These are phyloP conservation scores for Spatulosminthurus flaviceps DNA, from an alignment of 2,888 invertebrate genomes.

Conservation along the genomic window DNA sequence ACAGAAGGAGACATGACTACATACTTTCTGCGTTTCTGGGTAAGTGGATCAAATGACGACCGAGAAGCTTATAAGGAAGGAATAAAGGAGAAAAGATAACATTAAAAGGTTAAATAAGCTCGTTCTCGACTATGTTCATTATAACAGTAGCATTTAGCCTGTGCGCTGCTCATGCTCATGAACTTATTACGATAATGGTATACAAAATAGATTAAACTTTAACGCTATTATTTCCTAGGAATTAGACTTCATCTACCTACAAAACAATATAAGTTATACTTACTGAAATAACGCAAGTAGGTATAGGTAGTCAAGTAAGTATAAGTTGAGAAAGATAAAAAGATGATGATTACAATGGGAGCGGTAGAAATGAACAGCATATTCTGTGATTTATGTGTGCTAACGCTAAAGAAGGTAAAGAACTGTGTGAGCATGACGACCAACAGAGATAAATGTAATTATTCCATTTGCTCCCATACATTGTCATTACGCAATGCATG, in stretches of 20 bases:
- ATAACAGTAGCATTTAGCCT: no score
- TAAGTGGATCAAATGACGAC: constrained; percentile 18
- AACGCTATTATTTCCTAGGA: background rate
- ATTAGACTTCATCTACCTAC: no score
- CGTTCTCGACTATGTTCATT: no score
- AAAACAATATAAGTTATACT: no score
- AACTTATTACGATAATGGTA: background rate
- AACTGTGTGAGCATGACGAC: constrained; percentile 35
- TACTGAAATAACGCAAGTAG: no score
- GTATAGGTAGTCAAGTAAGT: no score
- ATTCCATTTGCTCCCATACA: background rate
- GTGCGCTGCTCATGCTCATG: background rate
- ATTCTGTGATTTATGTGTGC: background rate
- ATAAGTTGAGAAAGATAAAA: background rate
- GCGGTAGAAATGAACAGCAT: background rate
- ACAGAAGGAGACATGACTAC: background rate
- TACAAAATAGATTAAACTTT: background rate
- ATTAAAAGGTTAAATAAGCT: background rate
- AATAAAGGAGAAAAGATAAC: background rate
- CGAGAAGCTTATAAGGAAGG: background rate
- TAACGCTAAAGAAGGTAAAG: no score
- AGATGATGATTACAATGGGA: constrained; percentile 14
- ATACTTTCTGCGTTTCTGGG: constrained; percentile 5
- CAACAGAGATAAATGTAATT: constrained; percentile 2
- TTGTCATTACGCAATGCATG: background rate